Conservation (phyloP, 2,113 vertebrate species). For the Vulpes ferrilata region DNA sequence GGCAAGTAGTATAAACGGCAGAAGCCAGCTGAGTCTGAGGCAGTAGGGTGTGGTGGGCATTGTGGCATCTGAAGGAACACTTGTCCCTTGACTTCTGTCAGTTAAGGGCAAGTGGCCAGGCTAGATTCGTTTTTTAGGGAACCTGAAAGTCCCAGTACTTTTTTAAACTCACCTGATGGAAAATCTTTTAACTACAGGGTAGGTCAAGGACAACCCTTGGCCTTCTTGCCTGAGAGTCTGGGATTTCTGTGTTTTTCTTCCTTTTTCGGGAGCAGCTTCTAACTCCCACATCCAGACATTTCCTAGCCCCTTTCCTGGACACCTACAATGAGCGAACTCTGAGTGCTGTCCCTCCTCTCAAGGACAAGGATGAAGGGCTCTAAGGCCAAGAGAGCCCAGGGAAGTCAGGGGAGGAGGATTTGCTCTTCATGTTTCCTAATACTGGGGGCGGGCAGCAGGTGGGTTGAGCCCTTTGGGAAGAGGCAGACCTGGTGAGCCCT, state of each 20-base stretch:
- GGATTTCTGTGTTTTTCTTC: background rate
- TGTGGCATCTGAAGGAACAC: background rate
- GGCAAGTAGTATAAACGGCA: background rate
- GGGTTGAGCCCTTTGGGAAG: background rate
- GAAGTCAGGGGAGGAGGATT: too few relatives aligned
- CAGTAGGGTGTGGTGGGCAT: background rate
- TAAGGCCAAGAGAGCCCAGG: background rate
- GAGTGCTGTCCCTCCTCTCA: background rate
- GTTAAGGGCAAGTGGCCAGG: background rate
- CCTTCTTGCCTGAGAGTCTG: background rate
- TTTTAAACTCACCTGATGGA: fast-evolving
- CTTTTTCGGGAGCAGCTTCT: background rate
- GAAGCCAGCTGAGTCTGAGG: background rate
- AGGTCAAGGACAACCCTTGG: too few relatives aligned
- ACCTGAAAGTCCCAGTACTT: background rate
- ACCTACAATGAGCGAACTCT: background rate
- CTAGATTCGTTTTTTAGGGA: background rate
- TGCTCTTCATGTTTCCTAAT: background rate
- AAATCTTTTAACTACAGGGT: background rate
- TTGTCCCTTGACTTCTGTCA: background rate
- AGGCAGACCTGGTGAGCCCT: background rate
- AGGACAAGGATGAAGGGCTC: background rate
- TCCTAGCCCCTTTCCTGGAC: background rate
- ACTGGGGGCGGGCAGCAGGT: background rate
- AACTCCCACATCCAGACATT: background rate